These are phyloP conservation scores for Linnaemya tessellans DNA, from an alignment of 2,888 invertebrate species.

Conservation along the genomic window DNA sequence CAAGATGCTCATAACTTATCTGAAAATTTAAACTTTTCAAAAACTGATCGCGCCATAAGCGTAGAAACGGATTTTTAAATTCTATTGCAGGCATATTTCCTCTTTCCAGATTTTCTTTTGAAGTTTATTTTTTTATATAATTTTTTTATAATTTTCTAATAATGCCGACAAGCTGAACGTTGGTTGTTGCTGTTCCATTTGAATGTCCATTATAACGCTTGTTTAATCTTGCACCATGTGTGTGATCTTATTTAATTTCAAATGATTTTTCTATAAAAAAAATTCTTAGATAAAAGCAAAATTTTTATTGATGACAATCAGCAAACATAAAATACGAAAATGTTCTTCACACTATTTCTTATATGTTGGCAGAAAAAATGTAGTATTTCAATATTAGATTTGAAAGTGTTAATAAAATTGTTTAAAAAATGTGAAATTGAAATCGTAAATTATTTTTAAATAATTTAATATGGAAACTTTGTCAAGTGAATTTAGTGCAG, in stretches of 20 bases:
- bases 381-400: neutral
- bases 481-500: no score
- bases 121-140: conserved; percentile 13
- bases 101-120: conserved; percentile 37
- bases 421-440: neutral
- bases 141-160: conserved; percentile 30
- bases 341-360: neutral
- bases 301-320: conserved; percentile 19
- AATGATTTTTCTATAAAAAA: conserved; percentile 55
- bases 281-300: neutral
- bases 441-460: no score
- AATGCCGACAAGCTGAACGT: conserved; percentile 43
- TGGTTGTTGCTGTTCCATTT: conserved; percentile 26
- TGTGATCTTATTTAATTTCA: conserved; percentile 56
- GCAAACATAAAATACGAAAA: neutral
- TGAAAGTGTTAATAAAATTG: conserved; percentile 41
- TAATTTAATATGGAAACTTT: no score
- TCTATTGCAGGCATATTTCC: neutral
- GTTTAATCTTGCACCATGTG: conserved; percentile 52
- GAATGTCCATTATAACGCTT: conserved; percentile 61
- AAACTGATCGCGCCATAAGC: neutral
- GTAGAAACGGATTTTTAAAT: neutral
- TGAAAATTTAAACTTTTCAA: neutral
- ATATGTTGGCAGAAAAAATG: neutral
- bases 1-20: no score